Base-by-base conservation (phyloP, 2,113 vertebrate genomes). In the Microtus pennsylvanicus region DNA sequence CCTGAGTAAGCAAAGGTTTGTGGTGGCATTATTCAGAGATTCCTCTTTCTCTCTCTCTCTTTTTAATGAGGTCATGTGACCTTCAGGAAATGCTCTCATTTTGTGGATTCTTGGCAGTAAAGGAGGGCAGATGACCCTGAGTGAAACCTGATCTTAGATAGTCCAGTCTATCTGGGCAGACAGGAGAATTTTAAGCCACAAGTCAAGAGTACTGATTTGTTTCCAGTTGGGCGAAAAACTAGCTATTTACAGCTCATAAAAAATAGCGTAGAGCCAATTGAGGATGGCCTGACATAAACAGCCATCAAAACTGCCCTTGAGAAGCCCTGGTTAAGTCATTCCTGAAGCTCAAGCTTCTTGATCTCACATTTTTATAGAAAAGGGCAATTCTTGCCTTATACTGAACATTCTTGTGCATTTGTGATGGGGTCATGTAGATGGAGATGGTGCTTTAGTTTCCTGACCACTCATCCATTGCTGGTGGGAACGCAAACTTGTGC, bases 291-390 rank as follows among this genome's bases (percentile, higher is more conserved):
- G 45, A 89, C 35, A 70, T 72, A 78, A 75, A 74, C 2, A 52
- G 76, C 16, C 50, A 38, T 78, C 30, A 26, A 70, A 74, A 90
- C 30, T n/a, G 30, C 0, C 50, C 75, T 52, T 45, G 8, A 92
- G 26, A 89, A 45, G 35, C 1, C 19, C 58, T 14, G 4, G 58
- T 61, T 67, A 89, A 55, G 89, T 14, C 17, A 0, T 55, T 2
- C 6, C 24, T n/a, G 16, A 86, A 86, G 72, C 4, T 19, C 50
- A 47, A 21, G 5, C 72, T n/a, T 19, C 70, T 72, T 70, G 74
- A 76, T 35, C 72, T 89, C 67, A 80, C 47, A 65, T 74, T 85
- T 91, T n/a, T 93, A 63, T 83, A 93, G 19, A 45, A 50, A 35
- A 72, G 28, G 7, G 35, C n/a, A 6, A 82, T 38, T 75, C 17